Evolutionary conservation across 2,113 vertebrate genomes (phyloP), one percentile per base, ranked within the genome.

Genomic region (Melanotaenia duboulayi): DNA sequence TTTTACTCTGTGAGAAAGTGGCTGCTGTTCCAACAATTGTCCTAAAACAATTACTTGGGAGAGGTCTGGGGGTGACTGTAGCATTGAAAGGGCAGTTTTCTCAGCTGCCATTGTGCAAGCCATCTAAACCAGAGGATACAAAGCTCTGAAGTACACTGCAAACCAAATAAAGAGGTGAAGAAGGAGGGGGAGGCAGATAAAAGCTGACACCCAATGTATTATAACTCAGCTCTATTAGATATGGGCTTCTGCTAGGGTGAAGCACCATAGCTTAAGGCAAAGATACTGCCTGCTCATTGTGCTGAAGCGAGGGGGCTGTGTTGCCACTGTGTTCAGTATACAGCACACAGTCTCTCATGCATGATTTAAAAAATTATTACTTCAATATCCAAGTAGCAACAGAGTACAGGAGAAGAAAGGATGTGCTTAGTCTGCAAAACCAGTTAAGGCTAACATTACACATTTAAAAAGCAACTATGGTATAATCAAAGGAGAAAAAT

Each of bases 201-300:
- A 90, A 89, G 86, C 88, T 80, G 89, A 92, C 87, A 90, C 74
- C 74, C 78, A 72, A 88, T 90, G 86, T 87, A 91, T 92, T 93
- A 88, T 85, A 86, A 87, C 84, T 84, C 74, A 32, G 75, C 80
- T 87, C 82, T 82, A 77, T 84, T 90, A 86, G 88, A 90, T 81
- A 88, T 81, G 82, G 88, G 83, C 84, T 80, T 80, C 79, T 83
- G 87, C 81, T 49, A 0, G 84, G 81, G 55, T 80, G 80, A 80
- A 78, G 72, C 80, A 62, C 81, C 76, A 40, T 73, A 55, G 82
- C 90, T 92, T 78, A 74, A 81, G 83, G 89, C 86, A 75, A 78
- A 76, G 81, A 83, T 78, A 84, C 72, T 60, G 79, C 75, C 82
- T 76, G 81, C 83, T 87, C 83, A 81, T 83, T 82, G 78, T 67